Conservation (phyloP, 2,888 invertebrate genomes). For the Margaritifera margaritifera region DNA sequence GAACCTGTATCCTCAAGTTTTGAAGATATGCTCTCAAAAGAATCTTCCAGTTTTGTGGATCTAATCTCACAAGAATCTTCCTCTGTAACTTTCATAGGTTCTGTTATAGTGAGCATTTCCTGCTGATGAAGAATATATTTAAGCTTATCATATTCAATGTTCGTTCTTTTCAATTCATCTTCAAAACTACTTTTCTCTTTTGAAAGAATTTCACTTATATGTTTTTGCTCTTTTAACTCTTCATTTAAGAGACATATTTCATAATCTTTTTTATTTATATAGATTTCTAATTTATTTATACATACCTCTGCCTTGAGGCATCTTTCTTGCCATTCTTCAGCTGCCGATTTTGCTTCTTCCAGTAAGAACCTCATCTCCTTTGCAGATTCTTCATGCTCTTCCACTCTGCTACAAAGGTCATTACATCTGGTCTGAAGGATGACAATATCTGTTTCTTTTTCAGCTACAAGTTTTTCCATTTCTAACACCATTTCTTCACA, state of each 20-base stretch:
- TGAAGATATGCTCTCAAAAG: background rate
- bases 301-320: too few species aligned
- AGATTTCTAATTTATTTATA: too few species aligned
- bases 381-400: conserved; percentile 2
- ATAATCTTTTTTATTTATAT: too few species aligned
- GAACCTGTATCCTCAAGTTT: too few species aligned
- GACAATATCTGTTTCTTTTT: conserved; percentile 8
- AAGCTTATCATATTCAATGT: conserved; percentile 29
- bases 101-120: background rate
- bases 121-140: conserved; percentile 8
- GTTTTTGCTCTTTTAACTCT: too few species aligned
- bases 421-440: background rate
- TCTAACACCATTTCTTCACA: conserved; percentile 7
- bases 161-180: conserved; percentile 39
- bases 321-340: too few species aligned
- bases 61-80: background rate
- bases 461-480: conserved; percentile 7
- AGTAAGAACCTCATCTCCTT: background rate
- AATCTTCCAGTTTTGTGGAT: background rate
- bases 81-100: background rate
- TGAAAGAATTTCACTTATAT: background rate
- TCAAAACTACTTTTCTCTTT: conserved; percentile 18
- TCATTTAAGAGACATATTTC: too few species aligned
- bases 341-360: conserved; percentile 1
- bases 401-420: background rate